phyloP scores from a whole-genome alignment of 2,113 vertebrate genomes.

The Notiomystis cincta region DNA sequence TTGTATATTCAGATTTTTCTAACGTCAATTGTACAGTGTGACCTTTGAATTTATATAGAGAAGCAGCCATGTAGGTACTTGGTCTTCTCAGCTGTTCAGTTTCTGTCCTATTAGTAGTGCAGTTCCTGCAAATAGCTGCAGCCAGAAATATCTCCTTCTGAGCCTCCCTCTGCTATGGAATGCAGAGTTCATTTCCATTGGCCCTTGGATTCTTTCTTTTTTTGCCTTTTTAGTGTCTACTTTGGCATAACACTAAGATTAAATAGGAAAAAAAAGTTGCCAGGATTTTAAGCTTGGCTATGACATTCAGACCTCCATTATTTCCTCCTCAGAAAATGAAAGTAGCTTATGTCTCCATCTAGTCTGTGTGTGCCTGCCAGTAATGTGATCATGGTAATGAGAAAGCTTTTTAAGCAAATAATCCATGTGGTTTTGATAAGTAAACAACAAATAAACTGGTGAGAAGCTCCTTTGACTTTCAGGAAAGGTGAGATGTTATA shows the following conservation, averaged over 20 bases:
- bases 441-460: slow-evolving; percentile 70
- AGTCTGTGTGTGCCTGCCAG: slow-evolving; percentile 6
- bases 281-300: background rate
- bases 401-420: slow-evolving; percentile 68
- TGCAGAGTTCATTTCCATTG: background rate
- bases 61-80: background rate
- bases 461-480: slow-evolving; percentile 78
- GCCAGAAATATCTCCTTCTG: slow-evolving; percentile 33
- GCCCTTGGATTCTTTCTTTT: background rate
- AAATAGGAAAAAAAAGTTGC: background rate
- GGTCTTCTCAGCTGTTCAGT: background rate
- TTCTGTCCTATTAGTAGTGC: background rate
- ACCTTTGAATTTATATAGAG: background rate
- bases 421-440: slow-evolving; percentile 68
- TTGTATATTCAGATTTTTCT: background rate
- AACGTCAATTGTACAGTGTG: background rate
- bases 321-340: background rate
- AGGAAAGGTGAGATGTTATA: slow-evolving; percentile 79
- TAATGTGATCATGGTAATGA: slow-evolving; percentile 58
- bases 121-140: background rate
- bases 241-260: background rate
- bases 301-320: background rate
- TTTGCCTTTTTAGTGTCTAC: background rate
- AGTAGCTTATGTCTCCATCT: background rate
- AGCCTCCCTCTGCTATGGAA: background rate